These are phyloP conservation scores for Syngnathus acus DNA, from an alignment of 2,797 vertebrate genomes.

Conservation along the genomic window DNA sequence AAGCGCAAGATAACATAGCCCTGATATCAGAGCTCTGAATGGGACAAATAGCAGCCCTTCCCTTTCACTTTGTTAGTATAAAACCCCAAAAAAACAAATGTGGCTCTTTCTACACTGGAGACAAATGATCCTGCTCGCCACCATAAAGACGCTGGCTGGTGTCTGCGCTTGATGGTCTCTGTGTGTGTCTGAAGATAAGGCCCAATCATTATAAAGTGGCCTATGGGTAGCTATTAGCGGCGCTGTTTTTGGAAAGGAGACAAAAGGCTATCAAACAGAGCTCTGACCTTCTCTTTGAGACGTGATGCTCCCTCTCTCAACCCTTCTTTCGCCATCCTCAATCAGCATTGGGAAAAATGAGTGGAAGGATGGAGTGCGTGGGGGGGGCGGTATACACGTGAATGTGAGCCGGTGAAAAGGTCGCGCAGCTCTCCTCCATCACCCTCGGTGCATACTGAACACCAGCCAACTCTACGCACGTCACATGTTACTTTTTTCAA, in stretches of 20 bases:
- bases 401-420: constrained; percentile 47
- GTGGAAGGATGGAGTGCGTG: constrained; percentile 17
- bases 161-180: constrained; percentile 27
- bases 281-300: constrained; percentile 52
- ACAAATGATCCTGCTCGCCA: constrained; percentile 18
- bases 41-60: constrained; percentile 13
- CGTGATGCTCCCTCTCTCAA: constrained; percentile 30
- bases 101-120: constrained; percentile 21
- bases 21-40: constrained; percentile 16
- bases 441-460: constrained; percentile 37
- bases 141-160: constrained; percentile 26
- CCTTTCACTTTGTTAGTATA: constrained; percentile 2
- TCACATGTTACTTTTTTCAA: neutral
- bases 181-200: constrained; percentile 48
- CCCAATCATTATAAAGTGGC: constrained; percentile 55
- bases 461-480: neutral
- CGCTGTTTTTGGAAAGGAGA: constrained; percentile 52
- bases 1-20: constrained; percentile 6
- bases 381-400: constrained; percentile 12
- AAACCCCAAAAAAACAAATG: constrained; percentile 7
- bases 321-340: constrained; percentile 26
- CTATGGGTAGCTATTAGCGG: constrained; percentile 55
- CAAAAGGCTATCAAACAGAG: constrained; percentile 57
- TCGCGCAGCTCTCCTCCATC: constrained; percentile 33
- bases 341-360: constrained; percentile 35